Base-by-base conservation (phyloP, 2,113 vertebrate genomes). In the Engraulis encrasicolus region DNA sequence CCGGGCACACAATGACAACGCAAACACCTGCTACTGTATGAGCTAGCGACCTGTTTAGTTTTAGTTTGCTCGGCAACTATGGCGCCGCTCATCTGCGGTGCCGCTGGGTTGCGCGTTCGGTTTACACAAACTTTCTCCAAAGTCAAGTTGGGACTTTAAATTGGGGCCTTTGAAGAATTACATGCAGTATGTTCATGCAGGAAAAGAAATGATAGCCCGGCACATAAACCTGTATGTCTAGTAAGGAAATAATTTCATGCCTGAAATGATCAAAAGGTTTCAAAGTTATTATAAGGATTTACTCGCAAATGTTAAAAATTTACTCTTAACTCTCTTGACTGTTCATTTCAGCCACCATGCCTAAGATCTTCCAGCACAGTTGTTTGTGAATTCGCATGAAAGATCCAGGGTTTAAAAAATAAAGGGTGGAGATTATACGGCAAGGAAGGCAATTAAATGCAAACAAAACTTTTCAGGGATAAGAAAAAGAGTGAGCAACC, bases 11-110 rank as follows among this genome's bases (percentile, higher is more conserved):
- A 85, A 9, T 36, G 38, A 79, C 17, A 6, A 20, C 23, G 81
- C 52, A 71, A 23, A 79, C 78, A 82, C 81, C 77, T 82, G 84
- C 54, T 79, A n/a, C n/a, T n/a, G n/a, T n/a, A 40, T 36, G 34
- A 52, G 58, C n/a, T n/a, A n/a, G n/a, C 20, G 80, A 40, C 52
- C 31, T 38, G 61, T 19, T 66, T 80, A 17, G 48, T n/a, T 66
- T 66, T 14, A 66, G 58, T 23, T 66, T n/a, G n/a, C n/a, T 66
- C 58, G 58, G 58, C 58, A 31, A 15, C 58, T 74, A 15, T 74
- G 66, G 27, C 27, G 31, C 34, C 66, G 15, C 23, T 34, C 66
- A 5, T 74, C 31, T 5, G 66, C 2, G 34, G 23, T 27, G 12
- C 40, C n/a, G n/a, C 6, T 23, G 6, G 23, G 61, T 71, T 31